Conservation (phyloP, 2,113 vertebrate genomes). For the Anolis sagrei region DNA sequence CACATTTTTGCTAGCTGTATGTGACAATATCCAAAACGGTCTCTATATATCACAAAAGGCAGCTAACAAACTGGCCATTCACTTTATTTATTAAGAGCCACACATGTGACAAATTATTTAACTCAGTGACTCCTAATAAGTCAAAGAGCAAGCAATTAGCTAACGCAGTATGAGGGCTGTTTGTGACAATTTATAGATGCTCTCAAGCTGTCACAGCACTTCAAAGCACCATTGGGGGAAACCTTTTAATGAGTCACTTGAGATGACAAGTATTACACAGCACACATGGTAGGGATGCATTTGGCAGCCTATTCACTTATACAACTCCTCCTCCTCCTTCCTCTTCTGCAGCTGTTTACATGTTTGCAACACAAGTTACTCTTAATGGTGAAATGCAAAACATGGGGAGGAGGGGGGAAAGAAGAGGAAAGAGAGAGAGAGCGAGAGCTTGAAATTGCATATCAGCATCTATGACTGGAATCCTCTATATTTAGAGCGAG, state of each 20-base stretch:
- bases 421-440: neutral
- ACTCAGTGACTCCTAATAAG: constrained; percentile 91
- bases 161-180: constrained; percentile 87
- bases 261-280: constrained; percentile 83
- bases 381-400: constrained; percentile 5
- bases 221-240: constrained; percentile 79
- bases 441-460: neutral
- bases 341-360: constrained; percentile 73
- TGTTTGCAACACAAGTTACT: constrained; percentile 56
- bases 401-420: neutral
- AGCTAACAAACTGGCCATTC: constrained; percentile 78
- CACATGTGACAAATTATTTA: constrained; percentile 97
- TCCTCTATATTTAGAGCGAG: neutral
- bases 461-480: neutral
- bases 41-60: constrained; percentile 79
- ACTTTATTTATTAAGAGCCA: constrained; percentile 91
- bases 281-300: constrained; percentile 78
- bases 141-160: constrained; percentile 99
- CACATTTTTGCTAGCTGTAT: constrained; percentile 72
- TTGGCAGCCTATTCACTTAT: constrained; percentile 72
- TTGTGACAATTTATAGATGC: constrained; percentile 91
- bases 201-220: constrained; percentile 84
- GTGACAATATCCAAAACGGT: constrained; percentile 82
- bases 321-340: constrained; percentile 25
- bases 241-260: constrained; percentile 84